phyloP scores from a whole-genome alignment of 35 echinoderm and acorn worm genomes.

The Antedon bifida region DNA sequence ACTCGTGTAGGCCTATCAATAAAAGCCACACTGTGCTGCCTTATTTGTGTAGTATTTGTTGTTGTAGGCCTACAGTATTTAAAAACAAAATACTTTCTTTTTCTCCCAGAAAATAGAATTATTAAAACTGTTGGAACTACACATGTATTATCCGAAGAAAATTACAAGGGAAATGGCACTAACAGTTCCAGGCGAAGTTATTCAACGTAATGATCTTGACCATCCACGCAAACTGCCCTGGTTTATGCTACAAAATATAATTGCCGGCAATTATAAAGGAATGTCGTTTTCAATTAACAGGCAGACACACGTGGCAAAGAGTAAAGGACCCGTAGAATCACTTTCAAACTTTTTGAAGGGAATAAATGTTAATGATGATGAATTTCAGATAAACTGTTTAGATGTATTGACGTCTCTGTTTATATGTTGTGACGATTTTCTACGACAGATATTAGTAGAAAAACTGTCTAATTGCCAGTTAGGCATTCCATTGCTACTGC shows the following conservation, averaged over 20 bases:
- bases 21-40: too few species aligned
- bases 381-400: background rate
- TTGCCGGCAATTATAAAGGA: background rate
- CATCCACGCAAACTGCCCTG: background rate
- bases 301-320: background rate
- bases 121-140: background rate
- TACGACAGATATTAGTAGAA: conserved; percentile 1
- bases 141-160: background rate
- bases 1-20: too few species aligned
- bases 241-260: background rate
- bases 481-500: background rate
- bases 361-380: background rate
- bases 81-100: too few species aligned
- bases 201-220: background rate
- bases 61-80: too few species aligned
- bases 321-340: background rate
- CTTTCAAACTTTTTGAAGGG: background rate
- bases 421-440: background rate
- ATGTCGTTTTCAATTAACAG: background rate
- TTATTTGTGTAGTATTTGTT: too few species aligned
- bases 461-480: background rate
- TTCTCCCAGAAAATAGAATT: too few species aligned
- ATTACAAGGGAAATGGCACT: background rate
- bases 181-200: background rate
- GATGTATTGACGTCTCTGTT: background rate